A percentile compares a stretch with the other conserved stretches of the same genome.
Conservation (phyloP, 2,888 invertebrate genomes). For the Aricia artaxerxes region DNA sequence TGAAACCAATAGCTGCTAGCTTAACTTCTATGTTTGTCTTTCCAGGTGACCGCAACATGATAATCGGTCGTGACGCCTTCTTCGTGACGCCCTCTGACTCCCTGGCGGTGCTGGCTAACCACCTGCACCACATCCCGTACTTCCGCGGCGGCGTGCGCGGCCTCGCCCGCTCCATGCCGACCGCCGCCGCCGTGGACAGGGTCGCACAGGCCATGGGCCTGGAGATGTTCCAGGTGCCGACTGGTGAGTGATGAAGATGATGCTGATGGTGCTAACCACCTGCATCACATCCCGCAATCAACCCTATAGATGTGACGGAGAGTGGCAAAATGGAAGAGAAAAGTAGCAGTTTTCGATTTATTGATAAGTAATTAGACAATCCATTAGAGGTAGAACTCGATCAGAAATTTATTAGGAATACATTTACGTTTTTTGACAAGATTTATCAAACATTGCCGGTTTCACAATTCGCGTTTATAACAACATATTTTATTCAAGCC, state of each 20-base stretch:
- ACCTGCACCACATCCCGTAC: slow-evolving; percentile 95
- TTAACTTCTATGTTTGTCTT: background rate
- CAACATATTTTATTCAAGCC: too few relatives aligned
- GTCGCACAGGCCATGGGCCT: slow-evolving; percentile 82
- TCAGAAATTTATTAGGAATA: too few relatives aligned
- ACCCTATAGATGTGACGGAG: too few relatives aligned
- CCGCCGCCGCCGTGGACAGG: slow-evolving; percentile 95
- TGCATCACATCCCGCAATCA: slow-evolving; percentile 90
- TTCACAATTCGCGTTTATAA: too few relatives aligned
- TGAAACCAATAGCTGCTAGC: too few relatives aligned
- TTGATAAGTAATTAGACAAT: too few relatives aligned
- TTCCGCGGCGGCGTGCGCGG: slow-evolving; percentile 92
- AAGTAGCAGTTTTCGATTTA: too few relatives aligned
- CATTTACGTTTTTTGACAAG: too few relatives aligned
- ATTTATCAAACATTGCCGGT: too few relatives aligned
- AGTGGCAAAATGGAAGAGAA: too few relatives aligned
- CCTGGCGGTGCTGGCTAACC: slow-evolving; percentile 94
- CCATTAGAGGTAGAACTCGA: too few relatives aligned
- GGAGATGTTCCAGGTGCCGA: slow-evolving; percentile 39
- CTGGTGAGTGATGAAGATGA: slow-evolving; percentile 60
- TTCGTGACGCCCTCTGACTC: slow-evolving; percentile 99
- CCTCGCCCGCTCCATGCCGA: slow-evolving; percentile 91
- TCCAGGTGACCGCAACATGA: slow-evolving; percentile 94
- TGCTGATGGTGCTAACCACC: slow-evolving; percentile 94
- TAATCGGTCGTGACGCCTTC: slow-evolving; percentile 96